Conservation (phyloP, 2,113 vertebrate genomes). For the Pteropus alecto region DNA sequence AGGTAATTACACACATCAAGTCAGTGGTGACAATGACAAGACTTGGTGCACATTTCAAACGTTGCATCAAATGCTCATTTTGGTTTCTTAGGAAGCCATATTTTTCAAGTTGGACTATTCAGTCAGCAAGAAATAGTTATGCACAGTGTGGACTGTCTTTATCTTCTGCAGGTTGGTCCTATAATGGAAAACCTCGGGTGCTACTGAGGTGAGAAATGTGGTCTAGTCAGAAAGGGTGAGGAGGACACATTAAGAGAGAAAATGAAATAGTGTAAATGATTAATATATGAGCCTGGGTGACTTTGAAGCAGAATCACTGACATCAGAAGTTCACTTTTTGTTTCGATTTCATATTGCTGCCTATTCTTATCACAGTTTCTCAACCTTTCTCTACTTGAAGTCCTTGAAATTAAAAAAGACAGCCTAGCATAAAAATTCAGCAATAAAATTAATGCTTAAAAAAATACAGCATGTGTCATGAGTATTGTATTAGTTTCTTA, state of each 20-base stretch:
- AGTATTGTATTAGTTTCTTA: neutral
- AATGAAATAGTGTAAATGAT: neutral
- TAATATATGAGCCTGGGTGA: neutral
- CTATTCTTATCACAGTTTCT: neutral
- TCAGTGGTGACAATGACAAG: neutral
- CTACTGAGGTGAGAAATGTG: neutral
- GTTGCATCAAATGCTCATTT: neutral
- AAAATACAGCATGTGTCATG: neutral
- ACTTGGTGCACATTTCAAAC: neutral
- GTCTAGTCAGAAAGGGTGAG: neutral
- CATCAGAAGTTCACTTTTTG: neutral
- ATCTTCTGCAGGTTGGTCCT: neutral
- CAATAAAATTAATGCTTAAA: neutral
- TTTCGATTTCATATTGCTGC: neutral
- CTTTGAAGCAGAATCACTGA: neutral
- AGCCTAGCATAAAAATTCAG: neutral
- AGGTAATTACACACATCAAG: constrained; percentile 13
- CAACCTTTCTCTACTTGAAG: neutral
- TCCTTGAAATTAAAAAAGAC: neutral
- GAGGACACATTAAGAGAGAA: neutral
- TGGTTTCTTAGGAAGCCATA: neutral
- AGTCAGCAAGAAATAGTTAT: neutral
- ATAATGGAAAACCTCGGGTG: constrained; percentile 1
- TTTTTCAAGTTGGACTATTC: neutral
- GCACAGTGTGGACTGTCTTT: neutral